phyloP scores from a whole-genome alignment of 2,888 invertebrate genomes.

The Horisme vitalbata region DNA sequence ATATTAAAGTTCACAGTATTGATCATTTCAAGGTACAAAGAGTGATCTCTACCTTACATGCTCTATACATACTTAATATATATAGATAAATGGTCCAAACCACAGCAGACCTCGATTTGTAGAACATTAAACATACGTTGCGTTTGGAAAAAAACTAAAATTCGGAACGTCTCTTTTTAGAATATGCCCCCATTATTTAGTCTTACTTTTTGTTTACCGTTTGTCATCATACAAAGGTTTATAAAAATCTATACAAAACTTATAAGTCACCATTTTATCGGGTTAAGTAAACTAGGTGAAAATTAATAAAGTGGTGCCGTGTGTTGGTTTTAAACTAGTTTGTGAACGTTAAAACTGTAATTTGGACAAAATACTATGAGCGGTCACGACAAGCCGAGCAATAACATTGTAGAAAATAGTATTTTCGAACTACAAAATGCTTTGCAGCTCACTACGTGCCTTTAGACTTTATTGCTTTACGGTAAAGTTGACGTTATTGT shows the following conservation, averaged over 20 bases:
- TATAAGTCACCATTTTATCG: constrained; percentile 10
- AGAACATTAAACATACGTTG: too few species aligned
- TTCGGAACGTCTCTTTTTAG: too few species aligned
- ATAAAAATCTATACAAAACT: neutral
- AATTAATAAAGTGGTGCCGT: constrained; percentile 24
- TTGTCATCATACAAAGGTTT: too few species aligned
- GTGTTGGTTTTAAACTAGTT: constrained; percentile 26
- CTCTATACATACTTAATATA: too few species aligned
- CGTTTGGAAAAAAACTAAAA: too few species aligned
- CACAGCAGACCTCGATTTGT: too few species aligned
- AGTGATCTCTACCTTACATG: too few species aligned
- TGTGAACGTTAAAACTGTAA: constrained; percentile 30
- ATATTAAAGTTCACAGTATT: too few species aligned
- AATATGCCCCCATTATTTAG: too few species aligned
- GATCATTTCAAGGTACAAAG: too few species aligned
- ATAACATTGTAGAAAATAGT: constrained; percentile 28
- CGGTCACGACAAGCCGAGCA: constrained; percentile 29
- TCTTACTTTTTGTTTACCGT: too few species aligned
- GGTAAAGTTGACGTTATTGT: constrained; percentile 22
- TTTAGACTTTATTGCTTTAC: neutral
- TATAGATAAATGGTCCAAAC: too few species aligned
- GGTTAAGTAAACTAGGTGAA: constrained; percentile 24
- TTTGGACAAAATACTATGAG: constrained; percentile 29
- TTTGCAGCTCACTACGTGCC: neutral
- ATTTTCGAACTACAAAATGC: constrained; percentile 7